These are phyloP conservation scores for Sarcophaga caerulescens DNA, from an alignment of 2,888 invertebrate species.

Conservation along the genomic window DNA sequence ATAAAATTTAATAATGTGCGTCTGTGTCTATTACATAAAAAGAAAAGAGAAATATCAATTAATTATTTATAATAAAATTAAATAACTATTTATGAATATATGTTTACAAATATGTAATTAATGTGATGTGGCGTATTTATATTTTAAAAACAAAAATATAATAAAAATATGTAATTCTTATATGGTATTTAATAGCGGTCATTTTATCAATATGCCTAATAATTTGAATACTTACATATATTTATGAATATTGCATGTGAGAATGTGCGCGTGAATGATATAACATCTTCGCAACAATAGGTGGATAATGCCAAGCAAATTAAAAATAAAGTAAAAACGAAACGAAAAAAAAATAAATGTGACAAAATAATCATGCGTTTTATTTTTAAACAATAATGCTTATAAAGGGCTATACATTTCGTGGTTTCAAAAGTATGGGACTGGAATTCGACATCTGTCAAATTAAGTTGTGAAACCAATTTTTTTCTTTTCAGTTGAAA, in stretches of 20 bases:
- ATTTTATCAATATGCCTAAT: conserved; percentile 41
- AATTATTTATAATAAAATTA: conserved; percentile 70
- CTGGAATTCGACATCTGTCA: too few relatives aligned
- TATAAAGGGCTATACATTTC: too few relatives aligned
- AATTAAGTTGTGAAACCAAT: too few relatives aligned
- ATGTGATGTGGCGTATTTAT: conserved; percentile 79
- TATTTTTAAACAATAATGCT: neutral
- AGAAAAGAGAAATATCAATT: conserved; percentile 62
- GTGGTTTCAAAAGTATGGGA: too few relatives aligned
- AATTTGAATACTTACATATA: conserved; percentile 1
- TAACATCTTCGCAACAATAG: conserved; percentile 52
- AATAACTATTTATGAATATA: conserved; percentile 74
- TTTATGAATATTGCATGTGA: conserved; percentile 23
- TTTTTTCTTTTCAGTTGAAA: too few relatives aligned
- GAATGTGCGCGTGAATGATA: conserved; percentile 26
- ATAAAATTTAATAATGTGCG: conserved; percentile 73
- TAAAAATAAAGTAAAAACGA: conserved; percentile 65
- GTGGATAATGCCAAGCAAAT: conserved; percentile 67
- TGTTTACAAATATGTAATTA: conserved; percentile 74
- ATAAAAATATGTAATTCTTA: conserved; percentile 39
- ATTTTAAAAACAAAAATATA: conserved; percentile 76
- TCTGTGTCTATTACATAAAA: conserved; percentile 79
- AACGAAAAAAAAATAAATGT: conserved; percentile 78
- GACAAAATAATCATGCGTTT: conserved; percentile 64
- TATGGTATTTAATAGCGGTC: conserved; percentile 69